phyloP scores from a whole-genome alignment of 2,888 invertebrate species.

The Leptopilina drosophilae region DNA sequence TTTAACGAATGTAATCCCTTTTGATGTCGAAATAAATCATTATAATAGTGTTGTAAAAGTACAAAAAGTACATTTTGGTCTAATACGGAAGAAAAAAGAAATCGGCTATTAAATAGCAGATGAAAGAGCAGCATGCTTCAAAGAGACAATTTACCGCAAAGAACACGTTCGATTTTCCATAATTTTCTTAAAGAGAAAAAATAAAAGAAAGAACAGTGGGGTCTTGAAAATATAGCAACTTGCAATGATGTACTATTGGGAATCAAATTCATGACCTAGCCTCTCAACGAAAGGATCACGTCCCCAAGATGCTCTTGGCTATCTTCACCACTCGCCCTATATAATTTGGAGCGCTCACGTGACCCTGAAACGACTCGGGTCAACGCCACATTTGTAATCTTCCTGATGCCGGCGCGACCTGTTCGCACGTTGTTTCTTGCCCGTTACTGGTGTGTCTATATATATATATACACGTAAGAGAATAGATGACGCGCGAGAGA shows the following conservation, averaged over 20 bases:
- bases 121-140: background rate
- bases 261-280: conserved; percentile 66
- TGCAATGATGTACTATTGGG: conserved; percentile 62
- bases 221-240: conserved; percentile 17
- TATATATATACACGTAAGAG: background rate
- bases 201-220: too few species aligned
- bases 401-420: conserved; percentile 71
- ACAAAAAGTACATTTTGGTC: too few species aligned
- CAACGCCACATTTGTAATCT: conserved; percentile 74
- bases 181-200: conserved; percentile 2
- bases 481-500: conserved; percentile 43
- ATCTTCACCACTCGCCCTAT: conserved; percentile 70
- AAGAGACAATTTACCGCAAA: conserved; percentile 9
- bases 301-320: conserved; percentile 66
- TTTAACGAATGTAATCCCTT: too few species aligned
- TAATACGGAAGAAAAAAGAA: too few species aligned
- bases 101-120: conserved; percentile 4
- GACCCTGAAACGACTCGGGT: conserved; percentile 73
- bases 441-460: conserved; percentile 58
- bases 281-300: conserved; percentile 70
- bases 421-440: conserved; percentile 71
- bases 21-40: too few species aligned
- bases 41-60: too few species aligned
- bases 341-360: conserved; percentile 75
- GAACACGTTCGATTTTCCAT: conserved; percentile 10